Base-by-base conservation (phyloP, 1,140 invertebrate genomes). In the Paramacrobiotus metropolitanus region DNA sequence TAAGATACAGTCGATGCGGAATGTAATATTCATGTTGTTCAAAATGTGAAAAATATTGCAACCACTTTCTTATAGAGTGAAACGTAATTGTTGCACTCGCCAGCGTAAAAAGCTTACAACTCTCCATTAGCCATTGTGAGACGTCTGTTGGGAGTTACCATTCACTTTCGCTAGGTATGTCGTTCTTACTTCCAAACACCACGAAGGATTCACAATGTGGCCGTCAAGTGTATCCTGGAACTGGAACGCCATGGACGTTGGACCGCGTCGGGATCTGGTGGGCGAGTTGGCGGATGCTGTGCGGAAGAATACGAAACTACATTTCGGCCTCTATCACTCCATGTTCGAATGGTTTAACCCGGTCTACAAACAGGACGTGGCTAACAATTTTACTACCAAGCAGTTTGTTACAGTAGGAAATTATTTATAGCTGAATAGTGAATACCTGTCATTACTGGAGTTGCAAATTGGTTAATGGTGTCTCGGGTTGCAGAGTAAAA, bases 251-350 rank as follows among this genome's bases (percentile, higher is more conserved):
- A 59, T 68, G 21, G 71, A 74, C 55, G 65, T 74, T 30, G 71
- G 71, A 3, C 72, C 71, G 21, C 66, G 72, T 24, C 65, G 69
- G 24, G 72, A 73, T 65, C 59, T 73, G n/a, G 68, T 75, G 28
- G 74, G 74, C 24, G 74, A 76, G 18, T 65, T 76, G n/a, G 72
- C 72, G 0, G 65, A 59, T 21, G 69, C 75, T 2, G 71, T 78
- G 29, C 61, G 70, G n/a, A 67, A 67, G 3, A 68, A 64, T 31
- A 72, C 69, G 3, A 66, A 68, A 21, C 62, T 78, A 2, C 69
- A 70, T 45, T 78, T 75, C 65, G 73, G 73, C 21, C 44, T 75
- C 1, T 75, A 75, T 65, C 74, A 76, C 64, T 75, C 72, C 4
- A 65, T 70, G 40, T 70, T 66, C 59, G 73, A 75, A 61, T 75